phyloP scores from a whole-genome alignment of 2,888 invertebrate genomes.

The Pocota personata region DNA sequence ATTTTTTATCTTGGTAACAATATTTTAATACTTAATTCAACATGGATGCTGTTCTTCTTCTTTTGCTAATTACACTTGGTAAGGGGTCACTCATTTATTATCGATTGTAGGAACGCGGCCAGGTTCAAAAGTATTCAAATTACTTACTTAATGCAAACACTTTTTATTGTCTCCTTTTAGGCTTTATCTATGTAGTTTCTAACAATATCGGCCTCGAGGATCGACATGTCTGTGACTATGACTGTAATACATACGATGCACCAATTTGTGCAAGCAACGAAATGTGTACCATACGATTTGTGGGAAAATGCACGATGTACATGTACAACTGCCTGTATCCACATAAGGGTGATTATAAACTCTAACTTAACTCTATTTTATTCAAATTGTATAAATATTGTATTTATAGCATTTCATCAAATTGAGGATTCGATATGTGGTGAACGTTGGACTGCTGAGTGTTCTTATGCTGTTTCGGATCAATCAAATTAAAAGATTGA shows the following conservation, averaged over 20 bases:
- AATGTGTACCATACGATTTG: conserved; percentile 1
- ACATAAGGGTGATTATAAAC: neutral
- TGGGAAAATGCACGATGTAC: conserved; percentile 1
- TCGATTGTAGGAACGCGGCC: no score
- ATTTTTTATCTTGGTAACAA: neutral
- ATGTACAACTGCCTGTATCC: conserved; percentile 21
- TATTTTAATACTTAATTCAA: neutral
- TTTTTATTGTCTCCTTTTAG: neutral
- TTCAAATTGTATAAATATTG: neutral
- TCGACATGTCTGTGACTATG: neutral
- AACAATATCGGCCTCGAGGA: neutral
- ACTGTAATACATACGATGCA: neutral
- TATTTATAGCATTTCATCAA: neutral
- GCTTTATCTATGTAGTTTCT: neutral
- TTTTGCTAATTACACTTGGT: neutral
- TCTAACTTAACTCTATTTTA: neutral
- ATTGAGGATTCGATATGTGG: neutral
- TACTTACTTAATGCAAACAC: no score
- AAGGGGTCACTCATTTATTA: neutral
- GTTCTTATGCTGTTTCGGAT: neutral
- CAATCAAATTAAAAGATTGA: neutral
- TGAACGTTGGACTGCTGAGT: neutral
- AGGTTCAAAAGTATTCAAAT: neutral
- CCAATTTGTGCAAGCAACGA: neutral
- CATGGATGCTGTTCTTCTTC: neutral